A percentile compares a stretch with the other conserved stretches of the same genome.
Evolutionary conservation across 2,113 vertebrate species (phyloP).

Genomic region (Laticauda laticaudata): DNA sequence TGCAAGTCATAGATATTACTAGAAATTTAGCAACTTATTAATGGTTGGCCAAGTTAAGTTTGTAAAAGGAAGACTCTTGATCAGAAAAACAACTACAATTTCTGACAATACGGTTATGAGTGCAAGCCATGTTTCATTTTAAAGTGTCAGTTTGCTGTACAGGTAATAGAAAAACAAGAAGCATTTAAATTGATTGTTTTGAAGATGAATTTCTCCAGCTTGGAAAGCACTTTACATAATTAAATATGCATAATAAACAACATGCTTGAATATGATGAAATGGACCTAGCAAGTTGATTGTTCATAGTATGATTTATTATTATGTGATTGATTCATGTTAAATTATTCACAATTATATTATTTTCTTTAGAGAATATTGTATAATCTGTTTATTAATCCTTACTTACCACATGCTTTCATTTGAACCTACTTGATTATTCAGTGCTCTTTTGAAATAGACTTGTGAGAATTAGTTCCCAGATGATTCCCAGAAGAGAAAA

Average conservation of each 20-base stretch:
- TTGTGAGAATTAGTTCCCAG: neutral
- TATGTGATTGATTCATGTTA: neutral
- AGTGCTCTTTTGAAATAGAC: neutral
- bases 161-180: neutral
- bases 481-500: neutral
- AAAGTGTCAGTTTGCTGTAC: neutral
- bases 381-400: slow-evolving; percentile 6
- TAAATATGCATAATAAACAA: slow-evolving; percentile 6
- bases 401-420: neutral
- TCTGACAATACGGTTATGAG: neutral
- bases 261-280: neutral
- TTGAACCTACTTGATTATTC: neutral
- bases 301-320: neutral
- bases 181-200: slow-evolving; percentile 4
- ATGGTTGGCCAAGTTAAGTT: neutral
- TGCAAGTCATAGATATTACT: neutral
- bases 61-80: neutral
- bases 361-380: neutral
- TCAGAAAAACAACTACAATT: neutral
- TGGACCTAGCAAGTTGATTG: neutral
- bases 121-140: neutral
- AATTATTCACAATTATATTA: neutral
- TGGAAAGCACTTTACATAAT: slow-evolving; percentile 16
- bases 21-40: neutral
- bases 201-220: neutral